phyloP scores from a whole-genome alignment of 2,113 vertebrate species.

The Todiramphus chloris region DNA sequence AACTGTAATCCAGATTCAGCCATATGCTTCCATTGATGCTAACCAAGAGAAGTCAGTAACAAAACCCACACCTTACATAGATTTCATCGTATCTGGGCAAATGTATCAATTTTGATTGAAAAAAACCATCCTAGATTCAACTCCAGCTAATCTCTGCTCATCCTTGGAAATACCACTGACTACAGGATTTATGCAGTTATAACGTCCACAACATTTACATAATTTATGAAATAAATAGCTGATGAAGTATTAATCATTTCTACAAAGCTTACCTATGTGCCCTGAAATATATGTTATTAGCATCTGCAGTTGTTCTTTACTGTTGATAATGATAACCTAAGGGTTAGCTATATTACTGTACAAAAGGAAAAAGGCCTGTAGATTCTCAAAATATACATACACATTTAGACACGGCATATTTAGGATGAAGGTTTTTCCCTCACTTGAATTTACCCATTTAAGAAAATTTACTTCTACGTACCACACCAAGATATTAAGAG shows the following conservation, averaged over 20 bases:
- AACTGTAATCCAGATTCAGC: not conserved
- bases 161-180: not conserved
- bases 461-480: not conserved
- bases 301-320: not conserved
- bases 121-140: not conserved
- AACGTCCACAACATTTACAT: not conserved
- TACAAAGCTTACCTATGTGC: constrained; percentile 17
- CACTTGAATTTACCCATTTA: not conserved
- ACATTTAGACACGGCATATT: not conserved
- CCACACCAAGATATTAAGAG: not conserved
- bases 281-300: not conserved
- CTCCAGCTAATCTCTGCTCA: not conserved
- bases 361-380: not conserved
- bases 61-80: not conserved
- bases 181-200: not conserved
- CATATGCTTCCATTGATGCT: not conserved
- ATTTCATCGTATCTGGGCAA: not conserved
- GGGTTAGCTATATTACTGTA: not conserved
- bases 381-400: not conserved
- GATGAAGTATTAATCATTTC: not conserved
- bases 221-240: not conserved
- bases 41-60: not conserved
- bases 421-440: not conserved
- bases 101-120: not conserved
- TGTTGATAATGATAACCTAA: not conserved